These are phyloP conservation scores for Alaudala cheleensis DNA, from an alignment of 2,113 vertebrate genomes.

Conservation along the genomic window DNA sequence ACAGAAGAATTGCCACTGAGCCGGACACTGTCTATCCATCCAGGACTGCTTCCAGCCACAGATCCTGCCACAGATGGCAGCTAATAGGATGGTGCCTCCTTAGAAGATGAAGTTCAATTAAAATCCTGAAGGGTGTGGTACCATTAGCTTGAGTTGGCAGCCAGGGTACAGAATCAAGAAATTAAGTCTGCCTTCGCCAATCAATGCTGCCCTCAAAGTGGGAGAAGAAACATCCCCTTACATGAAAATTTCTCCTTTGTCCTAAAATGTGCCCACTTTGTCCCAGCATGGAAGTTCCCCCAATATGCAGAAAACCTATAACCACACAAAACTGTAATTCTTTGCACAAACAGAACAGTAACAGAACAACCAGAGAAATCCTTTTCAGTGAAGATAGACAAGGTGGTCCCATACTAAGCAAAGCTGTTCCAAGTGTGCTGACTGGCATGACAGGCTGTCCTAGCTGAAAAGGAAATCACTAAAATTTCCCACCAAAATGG, in stretches of 20 bases:
- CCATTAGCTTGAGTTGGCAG: neutral
- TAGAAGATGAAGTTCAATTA: neutral
- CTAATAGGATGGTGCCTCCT: neutral
- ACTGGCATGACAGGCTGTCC: neutral
- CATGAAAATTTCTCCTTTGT: neutral
- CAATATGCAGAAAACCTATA: neutral
- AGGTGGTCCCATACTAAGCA: neutral
- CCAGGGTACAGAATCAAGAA: neutral
- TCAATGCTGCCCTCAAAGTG: neutral
- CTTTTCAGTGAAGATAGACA: neutral
- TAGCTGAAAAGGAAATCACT: neutral
- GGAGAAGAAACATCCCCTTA: neutral
- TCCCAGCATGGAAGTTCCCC: neutral
- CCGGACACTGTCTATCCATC: neutral
- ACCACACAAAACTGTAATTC: neutral
- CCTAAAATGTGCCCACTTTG: neutral
- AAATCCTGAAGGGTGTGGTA: neutral
- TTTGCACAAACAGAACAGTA: neutral
- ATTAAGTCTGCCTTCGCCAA: neutral
- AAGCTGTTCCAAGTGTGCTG: neutral
- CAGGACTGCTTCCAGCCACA: neutral
- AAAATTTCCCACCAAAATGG: neutral
- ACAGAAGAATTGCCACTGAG: neutral
- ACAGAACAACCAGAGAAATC: neutral
- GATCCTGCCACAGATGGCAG: neutral